Conservation (phyloP, 2,797 vertebrate species). For the Esox masquinongy region DNA sequence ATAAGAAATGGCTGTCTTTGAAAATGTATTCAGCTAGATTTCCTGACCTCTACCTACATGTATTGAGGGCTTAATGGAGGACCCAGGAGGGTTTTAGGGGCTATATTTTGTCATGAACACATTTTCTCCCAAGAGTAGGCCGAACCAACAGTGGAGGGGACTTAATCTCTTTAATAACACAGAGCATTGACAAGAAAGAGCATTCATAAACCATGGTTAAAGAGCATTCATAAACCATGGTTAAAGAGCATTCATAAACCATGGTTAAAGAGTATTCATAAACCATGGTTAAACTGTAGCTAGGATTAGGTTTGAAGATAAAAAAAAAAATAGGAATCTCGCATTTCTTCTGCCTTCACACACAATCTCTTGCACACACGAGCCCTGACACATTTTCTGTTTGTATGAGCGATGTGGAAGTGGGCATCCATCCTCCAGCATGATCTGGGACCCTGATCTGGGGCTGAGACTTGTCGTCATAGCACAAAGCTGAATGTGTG, state of each 20-base stretch:
- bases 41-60: constrained; percentile 61
- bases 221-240: constrained; percentile 22
- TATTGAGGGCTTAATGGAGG: constrained; percentile 50
- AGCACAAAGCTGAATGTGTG: constrained; percentile 19
- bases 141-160: constrained; percentile 39
- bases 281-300: constrained; percentile 8
- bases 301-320: constrained; percentile 10
- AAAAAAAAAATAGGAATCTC: neutral
- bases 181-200: constrained; percentile 16
- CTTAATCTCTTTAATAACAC: constrained; percentile 24
- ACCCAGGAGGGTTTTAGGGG: constrained; percentile 29
- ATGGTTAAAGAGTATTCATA: too few species aligned
- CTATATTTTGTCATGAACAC: constrained; percentile 32
- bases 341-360: neutral
- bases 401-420: neutral
- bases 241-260: constrained; percentile 22
- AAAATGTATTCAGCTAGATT: constrained; percentile 66
- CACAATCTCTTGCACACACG: neutral
- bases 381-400: neutral
- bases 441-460: constrained; percentile 12
- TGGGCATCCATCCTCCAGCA: neutral
- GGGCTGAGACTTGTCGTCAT: constrained; percentile 3
- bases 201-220: constrained; percentile 24
- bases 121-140: constrained; percentile 38
- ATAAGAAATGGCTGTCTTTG: constrained; percentile 66